phyloP scores from a whole-genome alignment of 1,140 invertebrate genomes.

The Formica exsecta region DNA sequence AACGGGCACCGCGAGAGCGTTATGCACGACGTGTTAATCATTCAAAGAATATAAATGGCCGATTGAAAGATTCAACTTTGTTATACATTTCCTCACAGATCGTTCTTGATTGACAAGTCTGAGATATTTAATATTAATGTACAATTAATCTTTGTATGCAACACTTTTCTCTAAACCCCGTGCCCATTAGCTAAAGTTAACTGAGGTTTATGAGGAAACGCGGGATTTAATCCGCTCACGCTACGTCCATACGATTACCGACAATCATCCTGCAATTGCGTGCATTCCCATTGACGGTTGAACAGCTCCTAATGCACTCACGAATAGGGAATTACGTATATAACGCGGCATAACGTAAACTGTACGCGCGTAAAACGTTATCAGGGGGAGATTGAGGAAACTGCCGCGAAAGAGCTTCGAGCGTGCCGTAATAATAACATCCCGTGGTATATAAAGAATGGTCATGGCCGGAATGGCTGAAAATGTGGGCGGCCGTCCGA shows the following conservation, averaged over 20 bases:
- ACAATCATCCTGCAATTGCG: slow-evolving; percentile 26
- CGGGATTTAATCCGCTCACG: slow-evolving; percentile 31
- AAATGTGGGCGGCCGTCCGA: slow-evolving; percentile 13
- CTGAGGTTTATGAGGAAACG: not conserved
- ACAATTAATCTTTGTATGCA: not conserved
- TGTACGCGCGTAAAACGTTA: slow-evolving; percentile 12
- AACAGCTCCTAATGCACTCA: slow-evolving; percentile 25
- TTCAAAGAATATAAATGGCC: slow-evolving; percentile 46
- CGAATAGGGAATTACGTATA: slow-evolving; percentile 32
- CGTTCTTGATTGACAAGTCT: not conserved
- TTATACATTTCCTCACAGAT: not conserved
- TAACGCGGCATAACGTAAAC: slow-evolving; percentile 20
- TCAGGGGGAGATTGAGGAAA: slow-evolving; percentile 28
- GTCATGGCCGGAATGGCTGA: slow-evolving; percentile 4
- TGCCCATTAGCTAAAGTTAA: slow-evolving; percentile 34
- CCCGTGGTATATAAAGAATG: slow-evolving; percentile 19
- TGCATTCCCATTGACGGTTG: slow-evolving; percentile 15
- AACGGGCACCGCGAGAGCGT: not conserved
- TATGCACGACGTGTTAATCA: slow-evolving; percentile 41
- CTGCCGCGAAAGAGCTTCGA: slow-evolving; percentile 11
- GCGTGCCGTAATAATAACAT: slow-evolving; percentile 18
- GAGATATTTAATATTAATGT: slow-evolving; percentile 13
- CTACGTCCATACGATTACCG: slow-evolving; percentile 8
- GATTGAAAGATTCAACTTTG: not conserved
- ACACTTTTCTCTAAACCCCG: not conserved